Evolutionary conservation across 1,140 invertebrate species (phyloP), one percentile per base, ranked within the genome.

Genomic region (Drosophila nebulosa): DNA sequence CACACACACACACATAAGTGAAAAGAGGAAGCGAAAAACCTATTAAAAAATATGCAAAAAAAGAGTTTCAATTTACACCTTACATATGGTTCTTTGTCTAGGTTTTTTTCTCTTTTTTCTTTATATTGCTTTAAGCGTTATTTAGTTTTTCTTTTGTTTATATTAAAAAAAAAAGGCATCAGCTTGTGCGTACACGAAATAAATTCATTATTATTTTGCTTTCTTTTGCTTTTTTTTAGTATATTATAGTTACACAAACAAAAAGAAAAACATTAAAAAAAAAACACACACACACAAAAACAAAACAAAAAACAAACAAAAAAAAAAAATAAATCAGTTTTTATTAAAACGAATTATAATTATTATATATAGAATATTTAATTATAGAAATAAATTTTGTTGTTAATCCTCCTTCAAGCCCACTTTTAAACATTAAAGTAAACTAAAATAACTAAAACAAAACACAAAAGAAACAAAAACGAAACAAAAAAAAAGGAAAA

Each of bases 61-160:
- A 76, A 58, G 60, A n/a, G n/a, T n/a, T 42, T 73, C 57, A 69
- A 74, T 57, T 69, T 42, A 74, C 39, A 74, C 67, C 67, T 74
- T 67, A n/a, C n/a, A n/a, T 62, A 72, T 75, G 75, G 74, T 83
- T 83, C 61, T 61, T 89, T 79, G 73, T 39, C 24, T 81, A 86
- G 66, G 68, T 70, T 86, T 72, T 74, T 52, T 52, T 53, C 16
- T 67, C 0, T 16, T 42, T 46, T 46, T 42, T 21, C 39, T 46
- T 46, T 46, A 46, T 89, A 81, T 89, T 86, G 85, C 78, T 81
- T 90, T 89, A 89, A 89, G 86, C 86, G 86, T 89, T 89, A 89
- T 89, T 89, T 89, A 89, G 86, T 89, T 89, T 89, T 73, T 89
- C 81, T 81, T 78, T 81, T 81, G 80, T 78, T 89, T 89, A 80